Evolutionary conservation across 1,140 invertebrate species (phyloP).

Genomic region (Batillaria attramentaria): DNA sequence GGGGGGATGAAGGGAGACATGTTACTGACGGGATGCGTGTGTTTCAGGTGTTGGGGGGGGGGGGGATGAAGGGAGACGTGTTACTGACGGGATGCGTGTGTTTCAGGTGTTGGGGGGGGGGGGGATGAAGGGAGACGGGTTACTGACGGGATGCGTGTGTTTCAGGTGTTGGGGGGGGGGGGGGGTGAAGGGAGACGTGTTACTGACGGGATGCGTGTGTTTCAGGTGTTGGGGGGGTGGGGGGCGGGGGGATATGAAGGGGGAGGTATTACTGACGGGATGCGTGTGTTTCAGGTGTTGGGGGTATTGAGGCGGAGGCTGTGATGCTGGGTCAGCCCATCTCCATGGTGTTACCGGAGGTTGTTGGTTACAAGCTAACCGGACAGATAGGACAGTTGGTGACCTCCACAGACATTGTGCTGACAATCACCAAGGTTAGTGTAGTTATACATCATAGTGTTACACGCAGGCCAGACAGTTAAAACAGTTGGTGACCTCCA

Average conservation of each 20-base stretch:
- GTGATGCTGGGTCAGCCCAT: constrained; percentile 92
- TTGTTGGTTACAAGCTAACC: constrained; percentile 93
- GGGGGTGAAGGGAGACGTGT: no score
- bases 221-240: neutral
- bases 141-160: neutral
- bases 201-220: no score
- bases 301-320: constrained; percentile 78
- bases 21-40: neutral
- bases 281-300: constrained; percentile 71
- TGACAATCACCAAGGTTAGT: constrained; percentile 95
- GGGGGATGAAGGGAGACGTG: no score
- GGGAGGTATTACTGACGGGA: no score
- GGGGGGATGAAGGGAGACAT: neutral
- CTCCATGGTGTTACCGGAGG: constrained; percentile 95
- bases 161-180: neutral
- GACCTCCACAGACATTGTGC: constrained; percentile 98
- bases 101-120: neutral
- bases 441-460: no score
- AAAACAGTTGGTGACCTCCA: constrained; percentile 91
- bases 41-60: neutral
- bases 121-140: no score
- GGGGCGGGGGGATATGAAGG: neutral
- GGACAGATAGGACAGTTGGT: constrained; percentile 86
- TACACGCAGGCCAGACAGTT: constrained; percentile 90
- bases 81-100: no score